These are phyloP conservation scores for Nysson spinosus DNA, from an alignment of 2,888 invertebrate species.

Conservation along the genomic window DNA sequence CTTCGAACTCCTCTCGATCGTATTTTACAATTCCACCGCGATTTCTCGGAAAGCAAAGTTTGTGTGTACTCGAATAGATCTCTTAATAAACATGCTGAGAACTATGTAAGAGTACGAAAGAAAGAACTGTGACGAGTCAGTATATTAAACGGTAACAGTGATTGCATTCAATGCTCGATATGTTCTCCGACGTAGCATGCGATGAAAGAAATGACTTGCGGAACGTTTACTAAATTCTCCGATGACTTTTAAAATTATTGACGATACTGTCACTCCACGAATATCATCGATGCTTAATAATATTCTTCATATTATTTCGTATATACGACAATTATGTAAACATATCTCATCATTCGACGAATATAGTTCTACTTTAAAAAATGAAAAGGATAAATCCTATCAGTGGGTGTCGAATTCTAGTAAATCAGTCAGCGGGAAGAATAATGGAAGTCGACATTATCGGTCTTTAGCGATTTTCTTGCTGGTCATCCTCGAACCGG, in stretches of 20 bases:
- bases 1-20: constrained; percentile 45
- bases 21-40: constrained; percentile 44
- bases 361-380: too few species aligned
- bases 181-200: constrained; percentile 8
- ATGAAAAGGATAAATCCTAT: too few species aligned
- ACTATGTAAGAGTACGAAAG: too few species aligned
- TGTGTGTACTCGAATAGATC: too few species aligned
- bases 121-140: neutral
- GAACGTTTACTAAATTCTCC: constrained; percentile 28
- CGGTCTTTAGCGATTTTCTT: constrained; percentile 46
- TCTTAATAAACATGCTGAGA: too few species aligned
- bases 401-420: neutral
- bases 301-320: neutral
- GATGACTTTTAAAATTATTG: constrained; percentile 31
- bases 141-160: constrained; percentile 18
- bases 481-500: constrained; percentile 49
- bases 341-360: too few species aligned
- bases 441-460: constrained; percentile 29
- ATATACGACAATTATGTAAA: too few species aligned
- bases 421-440: neutral
- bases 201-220: constrained; percentile 38
- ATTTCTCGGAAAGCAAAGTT: neutral
- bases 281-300: constrained; percentile 1
- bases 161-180: constrained; percentile 21
- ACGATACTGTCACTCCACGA: constrained; percentile 14